Evolutionary conservation across 2,113 vertebrate genomes (phyloP).

Genomic region (Zosterops pallidus): DNA sequence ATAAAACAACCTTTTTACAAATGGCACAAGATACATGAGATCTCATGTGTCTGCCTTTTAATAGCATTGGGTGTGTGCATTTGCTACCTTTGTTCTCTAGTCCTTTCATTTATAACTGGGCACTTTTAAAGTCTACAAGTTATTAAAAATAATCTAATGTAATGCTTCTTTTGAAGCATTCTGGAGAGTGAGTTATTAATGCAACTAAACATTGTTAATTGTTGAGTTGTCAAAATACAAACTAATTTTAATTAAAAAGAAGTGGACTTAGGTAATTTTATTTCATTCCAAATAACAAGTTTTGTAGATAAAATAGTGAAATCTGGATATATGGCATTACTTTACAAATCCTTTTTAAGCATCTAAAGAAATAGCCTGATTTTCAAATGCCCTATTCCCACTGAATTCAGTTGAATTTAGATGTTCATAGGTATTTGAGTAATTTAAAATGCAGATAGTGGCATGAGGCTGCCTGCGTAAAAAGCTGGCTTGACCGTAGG

Average conservation of each 20-base stretch:
- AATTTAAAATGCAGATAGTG: not conserved
- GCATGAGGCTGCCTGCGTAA: not conserved
- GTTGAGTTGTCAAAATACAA: not conserved
- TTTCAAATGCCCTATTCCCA: not conserved
- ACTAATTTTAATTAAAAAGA: not conserved
- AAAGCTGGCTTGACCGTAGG: not conserved
- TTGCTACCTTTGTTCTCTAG: slow-evolving; percentile 49
- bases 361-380: not conserved
- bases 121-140: slow-evolving; percentile 22
- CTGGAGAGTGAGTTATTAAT: not conserved
- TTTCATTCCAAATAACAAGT: not conserved
- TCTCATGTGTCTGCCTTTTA: slow-evolving; percentile 65
- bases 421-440: not conserved
- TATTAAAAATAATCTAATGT: slow-evolving; percentile 37
- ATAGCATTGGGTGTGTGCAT: slow-evolving; percentile 57
- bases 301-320: not conserved
- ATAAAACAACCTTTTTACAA: slow-evolving; percentile 78
- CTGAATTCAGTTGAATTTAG: not conserved
- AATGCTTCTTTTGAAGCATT: slow-evolving; percentile 34
- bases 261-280: not conserved
- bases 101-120: slow-evolving; percentile 29
- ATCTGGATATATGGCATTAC: not conserved
- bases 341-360: not conserved
- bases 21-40: slow-evolving; percentile 62
- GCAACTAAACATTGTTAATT: slow-evolving; percentile 10